Base-by-base conservation (phyloP, 2,888 invertebrate species). In the Orchestes rusci region DNA sequence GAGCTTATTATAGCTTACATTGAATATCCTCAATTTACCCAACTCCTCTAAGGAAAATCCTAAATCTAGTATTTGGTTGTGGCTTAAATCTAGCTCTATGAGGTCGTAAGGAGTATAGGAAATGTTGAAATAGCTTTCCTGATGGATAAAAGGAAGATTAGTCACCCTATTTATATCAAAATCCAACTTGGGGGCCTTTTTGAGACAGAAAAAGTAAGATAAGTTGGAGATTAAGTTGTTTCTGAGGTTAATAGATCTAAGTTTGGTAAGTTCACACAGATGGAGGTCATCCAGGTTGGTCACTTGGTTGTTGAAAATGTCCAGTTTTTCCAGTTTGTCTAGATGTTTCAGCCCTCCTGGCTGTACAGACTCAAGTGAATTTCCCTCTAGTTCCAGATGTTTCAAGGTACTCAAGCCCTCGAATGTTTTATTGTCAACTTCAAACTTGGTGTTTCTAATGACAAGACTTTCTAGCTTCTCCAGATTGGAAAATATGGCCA, bases 51-150 rank as follows among this genome's bases (percentile, higher is more conserved):
- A 50, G 5, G 53, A 47, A n/a, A 39, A 31, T 4, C 53, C 51
- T 34, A 56, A 39, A 17, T 49, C 37, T 17, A 42, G 37, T 36
- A 62, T 58, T 39, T 54, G 47, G 48, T 62, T 62, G 19, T 53
- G 42, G 45, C 59, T 59, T 33, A 61, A 54, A 52, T 62, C 57
- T 18, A 62, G 42, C 8, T 53, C 48, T 7, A 45, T 39, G 20
- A 61, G 36, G 35, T 53, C 53, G 7, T 43, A 35, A 16, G 12
- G 5, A 5, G 40, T 15, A 2, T 28, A 13, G 7, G 35, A 27
- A 16, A 40, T 20, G n/a, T 46, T 49, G 27, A 23, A 23, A 23
- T 23, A 23, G 23, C 7, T 23, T 5, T 10, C 10, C 7, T 10
- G 27, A 13, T 45, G 42, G 7, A 43, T 29, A 19, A 37, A 29